phyloP scores from a whole-genome alignment of 2,888 invertebrate species.

The Aleiodes testaceus region DNA sequence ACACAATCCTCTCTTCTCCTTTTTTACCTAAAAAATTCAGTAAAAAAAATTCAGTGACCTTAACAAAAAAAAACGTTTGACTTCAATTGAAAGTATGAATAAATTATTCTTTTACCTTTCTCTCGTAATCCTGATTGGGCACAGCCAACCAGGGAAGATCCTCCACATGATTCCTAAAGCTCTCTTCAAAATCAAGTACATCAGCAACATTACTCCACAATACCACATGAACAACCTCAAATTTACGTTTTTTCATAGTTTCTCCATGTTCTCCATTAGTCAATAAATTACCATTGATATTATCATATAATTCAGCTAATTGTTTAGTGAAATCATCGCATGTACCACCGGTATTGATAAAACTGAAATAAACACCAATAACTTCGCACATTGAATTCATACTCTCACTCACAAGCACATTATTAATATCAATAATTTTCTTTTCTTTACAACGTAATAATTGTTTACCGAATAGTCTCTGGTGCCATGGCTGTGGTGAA shows the following conservation, averaged over 20 bases:
- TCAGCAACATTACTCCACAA: constrained; percentile 81
- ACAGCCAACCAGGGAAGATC: constrained; percentile 83
- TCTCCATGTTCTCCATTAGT: constrained; percentile 54
- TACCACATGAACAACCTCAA: constrained; percentile 81
- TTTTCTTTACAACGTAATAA: constrained; percentile 62
- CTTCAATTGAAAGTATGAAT: background rate
- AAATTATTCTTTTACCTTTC: constrained; percentile 76
- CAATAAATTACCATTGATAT: constrained; percentile 58
- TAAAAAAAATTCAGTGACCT: background rate
- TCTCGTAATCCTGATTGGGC: constrained; percentile 81
- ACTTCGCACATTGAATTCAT: constrained; percentile 65
- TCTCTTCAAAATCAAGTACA: constrained; percentile 79
- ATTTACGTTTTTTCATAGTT: constrained; percentile 65
- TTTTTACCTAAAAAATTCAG: background rate
- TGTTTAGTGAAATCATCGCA: constrained; percentile 82
- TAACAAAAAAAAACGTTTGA: background rate
- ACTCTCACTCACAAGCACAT: constrained; percentile 56
- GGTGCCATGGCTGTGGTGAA: constrained; percentile 63
- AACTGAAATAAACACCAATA: constrained; percentile 82
- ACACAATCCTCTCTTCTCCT: background rate
- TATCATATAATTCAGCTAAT: constrained; percentile 76
- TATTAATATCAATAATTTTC: constrained; percentile 52
- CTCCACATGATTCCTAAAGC: constrained; percentile 78
- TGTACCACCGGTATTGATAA: constrained; percentile 80
- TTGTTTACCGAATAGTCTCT: constrained; percentile 69